Evolutionary conservation across 1,140 invertebrate genomes (phyloP), one percentile per base, ranked within the genome.

Genomic region (Panagrolaimus sp.): DNA sequence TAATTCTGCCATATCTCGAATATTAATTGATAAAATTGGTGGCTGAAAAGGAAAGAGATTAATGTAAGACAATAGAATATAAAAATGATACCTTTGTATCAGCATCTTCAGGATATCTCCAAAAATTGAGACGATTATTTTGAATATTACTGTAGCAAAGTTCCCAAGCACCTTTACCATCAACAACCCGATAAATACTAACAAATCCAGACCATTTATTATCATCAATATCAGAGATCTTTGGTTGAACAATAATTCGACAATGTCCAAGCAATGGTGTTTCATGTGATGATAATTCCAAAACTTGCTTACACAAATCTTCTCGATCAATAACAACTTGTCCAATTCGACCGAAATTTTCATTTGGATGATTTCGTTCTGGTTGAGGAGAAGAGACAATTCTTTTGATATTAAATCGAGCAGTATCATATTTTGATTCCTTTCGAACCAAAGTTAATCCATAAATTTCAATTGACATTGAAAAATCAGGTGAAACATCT

Each of bases 101-200:
- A 58, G 28, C 52, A 28, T 58, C 52, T 58, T 58, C 52, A 21
- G 52, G 52, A 17, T 58, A 58, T 12, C 15, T 12, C 52, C 52
- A 58, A 21, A 58, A 28, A 21, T 58, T 58, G 3, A 58, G 15
- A 28, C 28, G 28, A n/a, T 28, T 28, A 14, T 58, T 12, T 21
- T 21, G 21, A 21, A 58, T 21, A 21, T 26, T 28, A 58, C 10
- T 28, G 28, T 10, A 58, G 52, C 28, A 21, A 12, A 58, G 28
- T 26, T 58, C 52, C 52, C 52, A 58, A 0, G 28, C 12, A 14
- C 52, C 52, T 21, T 17, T 14, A 12, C 52, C 52, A 58, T 58
- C 52, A 17, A 28, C 52, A 58, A 58, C n/a, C 10, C 21, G 52
- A 58, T 58, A 58, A 14, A 58, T 12, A 28, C 52, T 58, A 12